Base-by-base conservation (phyloP, 2,888 invertebrate species). In the Drosophila bunnanda region DNA sequence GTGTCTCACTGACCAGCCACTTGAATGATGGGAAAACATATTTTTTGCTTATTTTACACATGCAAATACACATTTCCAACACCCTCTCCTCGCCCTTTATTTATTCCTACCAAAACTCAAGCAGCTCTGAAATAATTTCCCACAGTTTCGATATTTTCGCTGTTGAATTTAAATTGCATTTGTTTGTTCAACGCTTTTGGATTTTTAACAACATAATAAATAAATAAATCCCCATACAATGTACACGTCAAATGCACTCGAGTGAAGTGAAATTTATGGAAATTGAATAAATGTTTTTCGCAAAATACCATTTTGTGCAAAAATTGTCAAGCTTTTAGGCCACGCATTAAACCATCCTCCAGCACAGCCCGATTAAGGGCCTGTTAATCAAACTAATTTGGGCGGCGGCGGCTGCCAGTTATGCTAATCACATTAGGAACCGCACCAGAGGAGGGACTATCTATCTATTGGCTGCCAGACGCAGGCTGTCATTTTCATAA, bases 361-460 rank as follows among this genome's bases (percentile, higher is more conserved):
- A 34, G 13, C 52, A 15, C n/a, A 38, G n/a, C 62, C 34, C 82
- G 82, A 82, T 81, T 82, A 86, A 82, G 55, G 61, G 61, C 57
- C 72, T 48, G 82, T 88, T 88, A 83, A 83, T 88, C 83, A 82
- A 85, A 83, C 85, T 85, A 75, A 82, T 79, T 78, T 78, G 43
- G 39, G 36, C 60, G 38, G 78, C 44, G 44, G 39, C 34, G 39
- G 43, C 46, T 66, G 75, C 54, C 66, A 30, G 66, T 58, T 65
- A 85, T 87, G 82, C 75, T 85, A 82, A 88, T 85, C 88, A 88
- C 82, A 88, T 85, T 88, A 86, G 83, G 66, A 71, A 59, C 56
- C 61, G 43, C 41, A 57, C 48, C 44, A 43, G 57, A 60, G 56
- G 54, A 57, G 56, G 60, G 50, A 30, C 48, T 59, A 25, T 55